phyloP scores from a whole-genome alignment of 2,113 vertebrate species.

The Cyprinodon tularosa region DNA sequence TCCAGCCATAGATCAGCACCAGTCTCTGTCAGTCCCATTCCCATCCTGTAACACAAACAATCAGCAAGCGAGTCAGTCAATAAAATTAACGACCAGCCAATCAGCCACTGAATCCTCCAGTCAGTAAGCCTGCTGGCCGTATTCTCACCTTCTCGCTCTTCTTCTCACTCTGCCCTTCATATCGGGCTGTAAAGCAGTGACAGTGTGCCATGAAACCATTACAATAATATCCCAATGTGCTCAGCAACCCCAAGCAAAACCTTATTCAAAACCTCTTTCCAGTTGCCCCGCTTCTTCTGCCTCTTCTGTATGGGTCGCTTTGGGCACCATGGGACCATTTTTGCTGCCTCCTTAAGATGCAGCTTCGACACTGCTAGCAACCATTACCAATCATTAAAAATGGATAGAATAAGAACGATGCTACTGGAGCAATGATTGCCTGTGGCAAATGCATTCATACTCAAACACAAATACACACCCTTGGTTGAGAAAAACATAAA shows the following conservation, averaged over 20 bases:
- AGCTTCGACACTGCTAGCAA: conserved; percentile 63
- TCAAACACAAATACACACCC: conserved; percentile 23
- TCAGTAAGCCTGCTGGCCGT: conserved; percentile 33
- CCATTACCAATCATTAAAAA: conserved; percentile 77
- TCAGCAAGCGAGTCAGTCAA: conserved; percentile 60
- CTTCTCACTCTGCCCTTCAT: conserved; percentile 30
- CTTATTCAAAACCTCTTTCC: conserved; percentile 33
- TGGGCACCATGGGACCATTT: conserved; percentile 33
- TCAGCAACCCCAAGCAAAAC: conserved; percentile 53
- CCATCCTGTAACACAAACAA: conserved; percentile 58
- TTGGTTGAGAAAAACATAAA: conserved; percentile 23
- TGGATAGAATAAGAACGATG: conserved; percentile 66
- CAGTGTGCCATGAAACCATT: conserved; percentile 45
- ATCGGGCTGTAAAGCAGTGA: conserved; percentile 32
- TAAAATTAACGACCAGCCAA: conserved; percentile 64
- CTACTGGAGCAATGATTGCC: conserved; percentile 61
- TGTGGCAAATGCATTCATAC: conserved; percentile 61
- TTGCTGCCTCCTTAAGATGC: conserved; percentile 33
- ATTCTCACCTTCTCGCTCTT: conserved; percentile 50
- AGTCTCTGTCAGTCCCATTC: conserved; percentile 39
- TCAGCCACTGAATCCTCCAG: conserved; percentile 58
- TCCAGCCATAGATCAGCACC: conserved; percentile 42
- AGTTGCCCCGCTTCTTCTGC: conserved; percentile 14
- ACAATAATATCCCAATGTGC: conserved; percentile 29
- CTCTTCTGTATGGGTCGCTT: conserved; percentile 24